Evolutionary conservation across 92 coral and sea anemone genomes (phyloP), one percentile per base, ranked within the genome.

Genomic region (Epizoanthus fatuus): DNA sequence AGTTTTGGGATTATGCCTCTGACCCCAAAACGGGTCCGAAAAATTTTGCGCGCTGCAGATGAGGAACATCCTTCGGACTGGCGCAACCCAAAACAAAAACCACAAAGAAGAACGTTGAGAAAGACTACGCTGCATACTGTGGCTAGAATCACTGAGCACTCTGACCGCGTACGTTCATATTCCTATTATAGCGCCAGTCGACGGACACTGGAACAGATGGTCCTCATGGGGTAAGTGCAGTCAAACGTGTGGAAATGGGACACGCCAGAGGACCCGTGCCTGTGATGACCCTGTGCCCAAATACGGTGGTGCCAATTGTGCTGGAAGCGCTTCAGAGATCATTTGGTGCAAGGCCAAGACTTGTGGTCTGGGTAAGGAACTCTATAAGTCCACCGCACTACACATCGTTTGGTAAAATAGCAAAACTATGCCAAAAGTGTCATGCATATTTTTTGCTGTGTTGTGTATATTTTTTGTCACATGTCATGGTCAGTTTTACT

Each of bases 171-270:
- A 29, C 42, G 4, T 45, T 1, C 20, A 39, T 12, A 13, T 16
- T 10, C 32, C 42, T 63, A 8, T 14, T 5, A 0, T 42, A 96
- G 98, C 96, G 58, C 84, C 95, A 53, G 75, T 94, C 2, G 88
- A 94, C 63, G 98, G 98, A 20, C 99, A 96, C 72, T 96, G 96
- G 98, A 94, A 96, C 22, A 90, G 95, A 62, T 96, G 99, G 99
- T 96, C 99, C n/a, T 84, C 95, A 8, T 96, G 99, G 99, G 67
- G 72, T 17, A 63, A 68, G 45, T 96, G 99, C 77, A 92, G 93
- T 74, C 38, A 68, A 72, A 74, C 91, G 3, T 96, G 99, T 73
- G 98, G 95, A 4, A 79, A 88, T 44, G 99, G 98, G 20, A 88
- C 86, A 13, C 71, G 88, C 52, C 72, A 74, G 53, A 80, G 99